Evolutionary conservation across 1,140 invertebrate genomes (phyloP).

Genomic region (Maconellicoccus hirsutus): DNA sequence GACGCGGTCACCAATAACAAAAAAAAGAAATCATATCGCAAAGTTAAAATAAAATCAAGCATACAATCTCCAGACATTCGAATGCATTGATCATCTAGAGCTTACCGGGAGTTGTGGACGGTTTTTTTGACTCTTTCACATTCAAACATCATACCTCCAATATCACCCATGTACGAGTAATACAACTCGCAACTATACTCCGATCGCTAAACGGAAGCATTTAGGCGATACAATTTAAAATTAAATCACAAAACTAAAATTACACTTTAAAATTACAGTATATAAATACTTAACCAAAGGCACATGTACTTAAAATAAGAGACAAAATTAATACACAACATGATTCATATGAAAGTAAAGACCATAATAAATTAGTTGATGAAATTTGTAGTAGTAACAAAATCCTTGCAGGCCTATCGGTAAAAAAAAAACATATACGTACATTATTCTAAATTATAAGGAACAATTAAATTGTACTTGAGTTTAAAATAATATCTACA

Average conservation of each 20-base stretch:
- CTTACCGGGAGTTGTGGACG: not conserved
- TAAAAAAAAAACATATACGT: too few relatives aligned
- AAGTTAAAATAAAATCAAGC: not conserved
- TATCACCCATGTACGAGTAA: not conserved
- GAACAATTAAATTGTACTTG: slow-evolving; percentile 9
- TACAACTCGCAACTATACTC: not conserved
- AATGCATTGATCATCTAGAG: not conserved
- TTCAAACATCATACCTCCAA: not conserved
- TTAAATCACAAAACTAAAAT: slow-evolving; percentile 1
- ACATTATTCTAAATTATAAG: not conserved
- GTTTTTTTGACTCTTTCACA: not conserved
- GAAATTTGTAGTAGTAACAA: not conserved
- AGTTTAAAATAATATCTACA: slow-evolving; percentile 4
- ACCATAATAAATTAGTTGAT: not conserved
- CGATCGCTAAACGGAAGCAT: not conserved
- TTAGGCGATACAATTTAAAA: not conserved
- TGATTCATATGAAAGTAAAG: not conserved
- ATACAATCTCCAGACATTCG: not conserved
- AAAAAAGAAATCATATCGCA: not conserved
- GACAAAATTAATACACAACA: not conserved
- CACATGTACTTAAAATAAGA: not conserved
- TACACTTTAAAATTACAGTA: not conserved
- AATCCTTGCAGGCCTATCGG: too few relatives aligned
- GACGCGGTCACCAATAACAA: not conserved
- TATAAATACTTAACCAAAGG: not conserved